These are phyloP conservation scores for Seira ritae DNA, from an alignment of 2,888 invertebrate genomes.

Conservation along the genomic window DNA sequence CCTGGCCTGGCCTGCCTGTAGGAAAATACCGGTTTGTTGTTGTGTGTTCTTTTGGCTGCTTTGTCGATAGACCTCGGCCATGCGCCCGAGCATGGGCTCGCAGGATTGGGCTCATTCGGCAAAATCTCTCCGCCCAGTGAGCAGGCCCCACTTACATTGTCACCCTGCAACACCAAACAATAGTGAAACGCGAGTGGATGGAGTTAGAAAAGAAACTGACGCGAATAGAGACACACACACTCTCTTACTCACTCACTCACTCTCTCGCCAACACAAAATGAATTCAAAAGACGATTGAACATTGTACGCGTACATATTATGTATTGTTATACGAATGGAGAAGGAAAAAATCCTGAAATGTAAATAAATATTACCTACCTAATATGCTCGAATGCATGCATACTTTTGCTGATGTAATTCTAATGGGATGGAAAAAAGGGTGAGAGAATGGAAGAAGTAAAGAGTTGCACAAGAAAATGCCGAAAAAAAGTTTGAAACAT, in stretches of 20 bases:
- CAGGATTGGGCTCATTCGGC: constrained; percentile 64
- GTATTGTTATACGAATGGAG: no score
- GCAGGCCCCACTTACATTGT: constrained; percentile 61
- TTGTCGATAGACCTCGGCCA: constrained; percentile 65
- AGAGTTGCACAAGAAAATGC: no score
- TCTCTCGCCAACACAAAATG: no score
- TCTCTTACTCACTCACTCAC: no score
- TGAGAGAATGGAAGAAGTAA: no score
- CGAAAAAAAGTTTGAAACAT: no score
- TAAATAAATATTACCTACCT: background rate
- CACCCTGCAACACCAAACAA: constrained; percentile 56
- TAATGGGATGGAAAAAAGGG: no score
- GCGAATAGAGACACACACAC: no score
- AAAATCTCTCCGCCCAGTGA: constrained; percentile 64
- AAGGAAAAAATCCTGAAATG: background rate
- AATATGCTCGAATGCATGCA: constrained; percentile 12
- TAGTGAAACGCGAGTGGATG: constrained; percentile 50
- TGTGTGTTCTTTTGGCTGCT: constrained; percentile 33
- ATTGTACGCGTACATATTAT: no score
- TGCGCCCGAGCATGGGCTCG: constrained; percentile 63
- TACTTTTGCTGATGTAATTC: background rate
- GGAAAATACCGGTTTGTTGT: constrained; percentile 60
- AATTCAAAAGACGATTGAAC: no score
- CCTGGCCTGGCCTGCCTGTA: background rate
- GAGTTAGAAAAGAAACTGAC: constrained; percentile 22